These are phyloP conservation scores for Drosophila micromelanica DNA, from an alignment of 1,140 invertebrate genomes.

Conservation along the genomic window DNA sequence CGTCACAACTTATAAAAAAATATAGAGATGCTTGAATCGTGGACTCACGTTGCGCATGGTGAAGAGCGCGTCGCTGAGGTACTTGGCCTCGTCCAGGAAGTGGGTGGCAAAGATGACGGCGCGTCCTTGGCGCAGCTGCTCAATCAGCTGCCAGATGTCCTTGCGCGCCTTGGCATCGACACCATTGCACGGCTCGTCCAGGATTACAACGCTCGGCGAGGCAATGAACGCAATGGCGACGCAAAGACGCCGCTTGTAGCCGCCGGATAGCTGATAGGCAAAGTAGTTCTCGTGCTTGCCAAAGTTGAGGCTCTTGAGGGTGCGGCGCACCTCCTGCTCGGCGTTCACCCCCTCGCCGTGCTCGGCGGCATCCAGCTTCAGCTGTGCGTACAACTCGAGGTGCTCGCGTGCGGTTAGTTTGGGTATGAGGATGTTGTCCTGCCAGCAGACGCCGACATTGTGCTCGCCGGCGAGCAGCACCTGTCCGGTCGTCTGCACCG, in stretches of 20 bases:
- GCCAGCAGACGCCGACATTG: conserved; percentile 91
- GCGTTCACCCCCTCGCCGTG: conserved; percentile 12
- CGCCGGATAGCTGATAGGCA: conserved; percentile 87
- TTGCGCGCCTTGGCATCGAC: conserved; percentile 91
- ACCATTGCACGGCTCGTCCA: conserved; percentile 93
- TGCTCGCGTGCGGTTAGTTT: conserved; percentile 92
- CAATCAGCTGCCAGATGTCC: conserved; percentile 91
- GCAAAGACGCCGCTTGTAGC: conserved; percentile 87
- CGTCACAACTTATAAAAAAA: too few species aligned
- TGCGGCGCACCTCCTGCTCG: conserved; percentile 82
- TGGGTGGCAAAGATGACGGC: conserved; percentile 91
- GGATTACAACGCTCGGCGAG: conserved; percentile 89
- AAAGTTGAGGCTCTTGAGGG: conserved; percentile 86
- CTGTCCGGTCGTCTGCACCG: conserved; percentile 86
- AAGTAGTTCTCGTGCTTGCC: conserved; percentile 86
- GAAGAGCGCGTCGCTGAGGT: conserved; percentile 88
- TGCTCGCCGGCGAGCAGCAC: conserved; percentile 84
- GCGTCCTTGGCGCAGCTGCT: conserved; percentile 87
- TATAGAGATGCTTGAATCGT: too few species aligned
- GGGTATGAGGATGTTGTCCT: conserved; percentile 93
- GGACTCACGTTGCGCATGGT: conserved; percentile 87
- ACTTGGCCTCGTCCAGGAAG: conserved; percentile 88
- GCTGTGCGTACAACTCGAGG: conserved; percentile 89
- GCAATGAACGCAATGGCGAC: conserved; percentile 89
- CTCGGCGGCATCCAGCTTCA: conserved; percentile 56